Percentiles rank a stretch among this genome's conserved stretches.
Evolutionary conservation across 2,888 invertebrate species (phyloP).

Genomic region (Abrostola tripartita): DNA sequence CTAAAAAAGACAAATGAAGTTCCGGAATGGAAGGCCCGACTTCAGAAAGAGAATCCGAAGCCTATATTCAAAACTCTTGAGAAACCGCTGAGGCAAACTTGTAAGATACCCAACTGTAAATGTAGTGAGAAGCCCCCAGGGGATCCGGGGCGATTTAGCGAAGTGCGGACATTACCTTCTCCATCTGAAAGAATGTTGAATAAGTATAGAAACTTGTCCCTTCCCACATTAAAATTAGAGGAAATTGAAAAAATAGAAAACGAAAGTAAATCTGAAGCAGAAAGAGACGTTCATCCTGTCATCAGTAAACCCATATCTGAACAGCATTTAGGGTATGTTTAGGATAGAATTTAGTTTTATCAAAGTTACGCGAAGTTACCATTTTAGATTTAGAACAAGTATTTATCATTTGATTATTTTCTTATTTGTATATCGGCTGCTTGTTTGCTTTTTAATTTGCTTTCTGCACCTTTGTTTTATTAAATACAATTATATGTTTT

Average conservation of each 20-base stretch:
- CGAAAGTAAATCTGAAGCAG: conserved; percentile 71
- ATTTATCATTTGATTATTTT: conserved; percentile 55
- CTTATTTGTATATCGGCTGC: conserved; percentile 67
- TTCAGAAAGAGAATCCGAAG: conserved; percentile 78
- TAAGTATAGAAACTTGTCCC: conserved; percentile 79
- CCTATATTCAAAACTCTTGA: conserved; percentile 72
- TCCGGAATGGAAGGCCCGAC: conserved; percentile 80
- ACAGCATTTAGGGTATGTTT: conserved; percentile 88
- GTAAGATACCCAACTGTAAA: conserved; percentile 83
- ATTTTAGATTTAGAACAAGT: conserved; percentile 64
- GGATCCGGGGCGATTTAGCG: conserved; percentile 72
- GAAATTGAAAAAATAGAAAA: conserved; percentile 72
- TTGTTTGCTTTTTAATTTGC: conserved; percentile 58
- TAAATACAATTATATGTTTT: conserved; percentile 46
- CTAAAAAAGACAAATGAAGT: conserved; percentile 71
- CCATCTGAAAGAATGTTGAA: conserved; percentile 75
- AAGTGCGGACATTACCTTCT: conserved; percentile 76
- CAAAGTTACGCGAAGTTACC: conserved; percentile 57
- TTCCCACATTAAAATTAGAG: conserved; percentile 82
- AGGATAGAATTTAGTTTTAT: conserved; percentile 50
- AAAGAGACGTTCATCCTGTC: conserved; percentile 69
- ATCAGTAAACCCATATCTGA: conserved; percentile 84
- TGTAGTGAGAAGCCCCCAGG: conserved; percentile 71
- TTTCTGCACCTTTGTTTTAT: conserved; percentile 41
- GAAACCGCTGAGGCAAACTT: conserved; percentile 75